Base-by-base conservation (phyloP, 2,797 vertebrate species). In the Loriculus beryllinus region DNA sequence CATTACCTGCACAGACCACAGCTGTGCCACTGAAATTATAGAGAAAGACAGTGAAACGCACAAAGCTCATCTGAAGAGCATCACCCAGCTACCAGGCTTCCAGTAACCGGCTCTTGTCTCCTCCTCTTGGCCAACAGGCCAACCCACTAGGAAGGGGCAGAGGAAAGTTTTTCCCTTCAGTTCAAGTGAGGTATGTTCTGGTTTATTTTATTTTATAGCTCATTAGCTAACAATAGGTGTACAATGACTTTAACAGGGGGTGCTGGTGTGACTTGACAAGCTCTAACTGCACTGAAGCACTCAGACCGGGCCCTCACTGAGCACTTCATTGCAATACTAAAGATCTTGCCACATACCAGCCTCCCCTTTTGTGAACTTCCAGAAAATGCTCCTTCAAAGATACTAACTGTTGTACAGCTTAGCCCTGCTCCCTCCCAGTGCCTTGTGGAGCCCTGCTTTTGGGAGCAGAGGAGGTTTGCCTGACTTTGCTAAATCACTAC, bases 21-120 rank as follows among this genome's bases (percentile, higher is more conserved):
- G 9, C 12, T 6, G 5, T 49, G 35, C 21, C 88, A 52, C 16
- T 0, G 0, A 29, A 57, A 51, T 31, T 15, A 20, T 0, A 0
- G 52, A 25, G 7, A 77, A 26, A 1, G 2, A 60, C 42, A 75
- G 9, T 29, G 37, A 72, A 77, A 43, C 63, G 57, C 51, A 40
- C 21, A 49, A 22, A 83, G 31, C n/a, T 77, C 70, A 68, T 15
- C 28, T 35, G 60, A 39, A 49, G 40, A 64, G 31, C 40, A 49
- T 31, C 31, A n/a, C 13, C 9, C 56, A 48, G 12, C 56, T 70
- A 6, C 3, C 1, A 6, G 48, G 52, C 42, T 78, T 48, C 43
- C 2, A 2, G 33, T 23, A 65, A 62, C 52, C 51, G 64, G 43
- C 43, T 60, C n/a, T 68, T n/a, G 13, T 68, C 15, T 40, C 35